These are phyloP conservation scores for Oreochromis tanganicae DNA, from an alignment of 2,113 vertebrate species.

Conservation along the genomic window DNA sequence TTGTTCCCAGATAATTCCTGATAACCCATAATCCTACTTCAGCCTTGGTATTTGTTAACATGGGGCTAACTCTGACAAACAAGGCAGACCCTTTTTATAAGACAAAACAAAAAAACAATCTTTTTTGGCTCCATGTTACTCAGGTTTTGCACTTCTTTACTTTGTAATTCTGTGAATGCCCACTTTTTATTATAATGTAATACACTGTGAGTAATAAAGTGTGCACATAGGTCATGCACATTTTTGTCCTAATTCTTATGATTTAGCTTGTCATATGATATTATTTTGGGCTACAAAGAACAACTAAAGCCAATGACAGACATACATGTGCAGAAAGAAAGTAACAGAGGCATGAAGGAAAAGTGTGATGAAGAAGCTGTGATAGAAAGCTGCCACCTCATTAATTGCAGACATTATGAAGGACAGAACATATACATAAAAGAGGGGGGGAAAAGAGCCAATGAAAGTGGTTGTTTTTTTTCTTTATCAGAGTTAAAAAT, in stretches of 20 bases:
- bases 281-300: not conserved
- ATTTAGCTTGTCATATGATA: not conserved
- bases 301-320: not conserved
- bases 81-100: not conserved
- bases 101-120: not conserved
- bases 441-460: not conserved
- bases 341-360: not conserved
- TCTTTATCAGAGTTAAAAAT: not conserved
- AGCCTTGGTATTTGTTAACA: not conserved
- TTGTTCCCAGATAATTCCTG: not conserved
- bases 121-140: not conserved
- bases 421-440: constrained; percentile 1
- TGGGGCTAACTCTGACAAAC: not conserved
- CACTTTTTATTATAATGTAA: not conserved
- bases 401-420: not conserved
- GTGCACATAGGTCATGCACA: not conserved
- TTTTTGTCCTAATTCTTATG: not conserved
- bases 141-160: not conserved
- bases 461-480: not conserved
- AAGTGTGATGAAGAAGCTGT: not conserved
- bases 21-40: not conserved
- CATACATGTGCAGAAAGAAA: not conserved
- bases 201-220: not conserved
- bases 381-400: not conserved
- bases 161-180: not conserved